These are phyloP conservation scores for Lepus townsendii DNA, from an alignment of 2,797 vertebrate species.

Conservation along the genomic window DNA sequence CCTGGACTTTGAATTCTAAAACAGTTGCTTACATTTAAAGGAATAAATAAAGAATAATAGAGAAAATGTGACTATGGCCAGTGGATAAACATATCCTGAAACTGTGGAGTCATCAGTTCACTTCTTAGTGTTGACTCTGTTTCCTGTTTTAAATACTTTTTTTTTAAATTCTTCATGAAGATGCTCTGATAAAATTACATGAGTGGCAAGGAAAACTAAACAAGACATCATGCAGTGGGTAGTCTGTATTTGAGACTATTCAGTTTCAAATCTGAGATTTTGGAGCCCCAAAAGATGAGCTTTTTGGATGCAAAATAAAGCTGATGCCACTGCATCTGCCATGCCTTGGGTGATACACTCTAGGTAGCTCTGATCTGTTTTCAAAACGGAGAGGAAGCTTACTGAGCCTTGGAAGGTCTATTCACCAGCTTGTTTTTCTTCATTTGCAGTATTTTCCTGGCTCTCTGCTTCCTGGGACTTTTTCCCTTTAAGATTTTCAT, in stretches of 20 bases:
- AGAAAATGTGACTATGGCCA: background rate
- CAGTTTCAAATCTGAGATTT: slow-evolving; percentile 49
- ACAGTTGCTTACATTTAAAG: background rate
- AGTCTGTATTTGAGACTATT: background rate
- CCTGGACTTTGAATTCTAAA: slow-evolving; percentile 49
- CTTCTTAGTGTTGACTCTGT: background rate
- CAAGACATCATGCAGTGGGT: background rate
- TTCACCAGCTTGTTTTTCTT: background rate
- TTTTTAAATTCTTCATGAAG: background rate
- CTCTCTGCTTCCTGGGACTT: background rate
- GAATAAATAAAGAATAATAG: background rate
- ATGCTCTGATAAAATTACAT: slow-evolving; percentile 29
- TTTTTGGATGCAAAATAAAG: slow-evolving; percentile 45
- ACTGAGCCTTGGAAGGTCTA: background rate
- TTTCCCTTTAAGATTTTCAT: background rate
- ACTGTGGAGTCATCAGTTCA: too few species aligned
- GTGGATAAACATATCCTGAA: background rate
- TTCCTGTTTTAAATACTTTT: background rate
- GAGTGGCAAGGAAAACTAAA: slow-evolving; percentile 17
- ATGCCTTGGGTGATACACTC: background rate
- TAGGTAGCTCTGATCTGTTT: background rate
- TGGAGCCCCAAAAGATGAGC: background rate
- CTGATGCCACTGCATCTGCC: background rate
- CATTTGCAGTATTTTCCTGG: background rate
- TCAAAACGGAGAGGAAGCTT: background rate